Conservation (phyloP, 2,888 invertebrate genomes). For the Bibio marci region DNA sequence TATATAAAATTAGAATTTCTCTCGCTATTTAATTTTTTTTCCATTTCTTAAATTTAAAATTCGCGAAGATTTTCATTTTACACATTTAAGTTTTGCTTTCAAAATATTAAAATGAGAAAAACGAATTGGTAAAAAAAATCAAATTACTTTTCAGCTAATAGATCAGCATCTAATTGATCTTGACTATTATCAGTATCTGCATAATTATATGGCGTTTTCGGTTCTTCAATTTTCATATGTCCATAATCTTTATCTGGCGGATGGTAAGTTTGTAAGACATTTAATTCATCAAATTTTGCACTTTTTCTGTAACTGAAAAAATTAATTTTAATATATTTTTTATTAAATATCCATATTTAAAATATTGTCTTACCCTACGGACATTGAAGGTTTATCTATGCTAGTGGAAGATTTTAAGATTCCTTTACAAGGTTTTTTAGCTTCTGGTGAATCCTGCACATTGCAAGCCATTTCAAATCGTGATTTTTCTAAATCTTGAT, state of each 20-base stretch:
- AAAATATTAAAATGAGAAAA: too few species aligned
- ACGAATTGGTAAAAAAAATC: neutral
- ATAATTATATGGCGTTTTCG: constrained; percentile 77
- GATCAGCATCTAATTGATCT: constrained; percentile 47
- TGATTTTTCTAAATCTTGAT: too few species aligned
- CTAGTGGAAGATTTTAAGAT: constrained; percentile 86
- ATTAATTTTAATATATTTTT: constrained; percentile 1
- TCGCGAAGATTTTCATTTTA: too few species aligned
- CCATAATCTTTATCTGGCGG: constrained; percentile 98
- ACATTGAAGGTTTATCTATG: constrained; percentile 48
- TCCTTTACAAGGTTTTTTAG: constrained; percentile 42
- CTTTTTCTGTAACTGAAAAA: constrained; percentile 32
- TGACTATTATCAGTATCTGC: constrained; percentile 38
- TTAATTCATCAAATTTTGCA: constrained; percentile 95
- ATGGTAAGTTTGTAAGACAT: constrained; percentile 94
- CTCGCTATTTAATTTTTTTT: too few species aligned
- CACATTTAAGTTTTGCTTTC: too few species aligned
- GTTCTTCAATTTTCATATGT: constrained; percentile 96
- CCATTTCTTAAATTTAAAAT: too few species aligned
- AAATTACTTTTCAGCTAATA: constrained; percentile 58
- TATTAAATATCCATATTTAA: neutral
- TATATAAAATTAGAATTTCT: too few species aligned
- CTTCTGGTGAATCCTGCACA: constrained; percentile 24
- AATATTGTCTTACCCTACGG: constrained; percentile 25
- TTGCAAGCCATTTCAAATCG: constrained; percentile 4